phyloP scores from a whole-genome alignment of 2,888 invertebrate species.

The Salpingus planirostris region DNA sequence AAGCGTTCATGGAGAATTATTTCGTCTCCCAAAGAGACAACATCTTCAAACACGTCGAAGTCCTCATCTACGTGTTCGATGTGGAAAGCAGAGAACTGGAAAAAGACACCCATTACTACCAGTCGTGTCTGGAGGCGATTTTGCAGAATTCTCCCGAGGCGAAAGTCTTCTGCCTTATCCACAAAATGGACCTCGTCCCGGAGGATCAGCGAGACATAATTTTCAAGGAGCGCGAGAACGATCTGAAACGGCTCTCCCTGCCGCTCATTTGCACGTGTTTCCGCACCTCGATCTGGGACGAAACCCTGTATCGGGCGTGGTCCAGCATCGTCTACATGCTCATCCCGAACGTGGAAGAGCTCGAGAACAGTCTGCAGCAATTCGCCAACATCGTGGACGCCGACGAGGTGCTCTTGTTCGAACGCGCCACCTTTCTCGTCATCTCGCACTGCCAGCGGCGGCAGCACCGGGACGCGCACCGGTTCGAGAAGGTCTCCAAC shows the following conservation, averaged over 20 bases:
- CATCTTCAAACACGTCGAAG: conserved; percentile 97
- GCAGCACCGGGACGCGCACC: conserved; percentile 87
- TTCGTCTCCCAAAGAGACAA: conserved; percentile 97
- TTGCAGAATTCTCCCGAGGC: conserved; percentile 93
- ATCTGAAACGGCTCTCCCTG: conserved; percentile 79
- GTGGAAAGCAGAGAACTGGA: conserved; percentile 96
- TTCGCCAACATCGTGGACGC: conserved; percentile 98
- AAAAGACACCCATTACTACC: conserved; percentile 97
- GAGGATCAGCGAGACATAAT: conserved; percentile 92
- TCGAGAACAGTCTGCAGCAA: conserved; percentile 88
- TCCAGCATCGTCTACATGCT: conserved; percentile 98
- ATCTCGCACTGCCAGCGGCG: conserved; percentile 93
- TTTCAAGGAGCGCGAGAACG: conserved; percentile 80
- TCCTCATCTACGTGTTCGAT: conserved; percentile 98
- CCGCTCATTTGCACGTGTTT: conserved; percentile 91
- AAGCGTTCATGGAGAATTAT: conserved; percentile 99
- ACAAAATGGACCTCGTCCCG: conserved; percentile 98
- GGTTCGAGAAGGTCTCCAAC: conserved; percentile 99
- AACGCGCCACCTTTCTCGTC: conserved; percentile 96
- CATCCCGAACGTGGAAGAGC: conserved; percentile 93
- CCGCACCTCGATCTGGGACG: conserved; percentile 99
- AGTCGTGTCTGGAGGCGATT: conserved; percentile 95
- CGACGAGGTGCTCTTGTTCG: conserved; percentile 96
- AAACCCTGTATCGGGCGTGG: conserved; percentile 98
- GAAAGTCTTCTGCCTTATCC: conserved; percentile 95